Percentiles rank a stretch among this genome's conserved stretches.
Evolutionary conservation across 2,888 invertebrate genomes (phyloP).

Genomic region (Synergus gifuensis): DNA sequence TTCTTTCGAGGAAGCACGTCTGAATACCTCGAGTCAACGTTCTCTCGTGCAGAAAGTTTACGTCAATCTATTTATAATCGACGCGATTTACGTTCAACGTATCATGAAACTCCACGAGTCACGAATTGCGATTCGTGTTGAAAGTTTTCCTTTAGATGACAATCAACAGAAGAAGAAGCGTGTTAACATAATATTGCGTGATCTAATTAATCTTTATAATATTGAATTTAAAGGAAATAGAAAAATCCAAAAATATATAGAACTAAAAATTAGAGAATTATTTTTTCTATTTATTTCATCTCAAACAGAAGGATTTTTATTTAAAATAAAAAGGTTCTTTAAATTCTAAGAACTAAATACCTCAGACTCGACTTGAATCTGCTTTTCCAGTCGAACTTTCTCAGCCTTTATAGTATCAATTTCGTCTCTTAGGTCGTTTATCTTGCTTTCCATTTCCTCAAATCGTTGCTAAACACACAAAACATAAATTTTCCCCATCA

Average conservation of each 20-base stretch:
- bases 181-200: neutral
- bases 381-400: constrained; percentile 71
- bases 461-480: constrained; percentile 74
- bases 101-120: constrained; percentile 11
- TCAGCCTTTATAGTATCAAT: constrained; percentile 73
- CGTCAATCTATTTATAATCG: constrained; percentile 52
- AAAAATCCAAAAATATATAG: neutral
- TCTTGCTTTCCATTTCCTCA: constrained; percentile 76
- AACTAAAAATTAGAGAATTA: neutral
- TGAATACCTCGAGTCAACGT: constrained; percentile 46
- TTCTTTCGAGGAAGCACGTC: constrained; percentile 14
- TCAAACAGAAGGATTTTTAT: neutral
- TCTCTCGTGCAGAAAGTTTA: constrained; percentile 48
- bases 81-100: constrained; percentile 21
- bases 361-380: constrained; percentile 71
- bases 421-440: constrained; percentile 73
- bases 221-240: neutral
- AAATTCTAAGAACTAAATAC: constrained; percentile 55
- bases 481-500: constrained; percentile 60
- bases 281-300: neutral
- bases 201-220: neutral
- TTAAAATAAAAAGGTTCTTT: constrained; percentile 15
- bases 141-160: neutral
- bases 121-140: neutral
- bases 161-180: neutral